Evolutionary conservation across 2,888 invertebrate genomes (phyloP).

Genomic region (Agrotis exclamationis): DNA sequence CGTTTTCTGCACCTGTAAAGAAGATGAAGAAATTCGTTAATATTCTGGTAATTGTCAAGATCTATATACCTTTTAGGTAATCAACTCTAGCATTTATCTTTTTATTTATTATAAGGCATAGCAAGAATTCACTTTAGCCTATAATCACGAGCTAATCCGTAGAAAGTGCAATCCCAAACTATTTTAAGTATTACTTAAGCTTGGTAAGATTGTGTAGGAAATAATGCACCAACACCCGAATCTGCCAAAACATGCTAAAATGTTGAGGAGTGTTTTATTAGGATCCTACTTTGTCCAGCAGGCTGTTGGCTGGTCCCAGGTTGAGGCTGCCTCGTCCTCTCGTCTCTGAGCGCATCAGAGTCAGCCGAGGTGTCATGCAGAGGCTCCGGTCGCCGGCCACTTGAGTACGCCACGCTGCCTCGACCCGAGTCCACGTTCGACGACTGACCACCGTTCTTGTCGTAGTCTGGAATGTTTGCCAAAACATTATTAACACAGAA

Average conservation of each 20-base stretch:
- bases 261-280: background rate
- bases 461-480: conserved; percentile 91
- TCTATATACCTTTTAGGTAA: no score
- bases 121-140: no score
- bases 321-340: conserved; percentile 76
- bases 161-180: no score
- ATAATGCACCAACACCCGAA: no score
- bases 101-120: no score
- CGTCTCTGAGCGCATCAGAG: conserved; percentile 85
- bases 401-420: conserved; percentile 95
- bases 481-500: conserved; percentile 20
- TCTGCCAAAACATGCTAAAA: background rate
- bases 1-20: conserved; percentile 92
- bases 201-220: no score
- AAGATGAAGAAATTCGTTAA: background rate
- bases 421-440: conserved; percentile 95
- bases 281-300: conserved; percentile 75
- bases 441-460: conserved; percentile 94
- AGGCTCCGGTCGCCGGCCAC: conserved; percentile 92
- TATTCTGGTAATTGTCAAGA: no score
- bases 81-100: no score
- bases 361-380: conserved; percentile 91
- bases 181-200: no score
- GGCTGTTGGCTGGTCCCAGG: conserved; percentile 83
- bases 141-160: no score